phyloP scores from a whole-genome alignment of 1,140 invertebrate species.

The Colletes latitarsis region DNA sequence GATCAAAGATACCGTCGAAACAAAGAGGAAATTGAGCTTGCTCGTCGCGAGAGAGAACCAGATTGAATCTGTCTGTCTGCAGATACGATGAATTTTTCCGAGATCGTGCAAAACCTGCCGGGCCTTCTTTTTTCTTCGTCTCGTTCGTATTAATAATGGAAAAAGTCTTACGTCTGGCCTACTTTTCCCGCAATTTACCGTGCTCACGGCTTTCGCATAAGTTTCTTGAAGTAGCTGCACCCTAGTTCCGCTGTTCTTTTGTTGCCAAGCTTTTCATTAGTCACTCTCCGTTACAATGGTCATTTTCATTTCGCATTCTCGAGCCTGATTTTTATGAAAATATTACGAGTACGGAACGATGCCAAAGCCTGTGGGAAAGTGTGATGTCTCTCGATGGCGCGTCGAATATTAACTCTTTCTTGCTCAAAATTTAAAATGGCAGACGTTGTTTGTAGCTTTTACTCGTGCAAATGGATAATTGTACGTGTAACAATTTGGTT shows the following conservation, averaged over 20 bases:
- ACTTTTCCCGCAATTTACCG: constrained; percentile 30
- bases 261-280: constrained; percentile 28
- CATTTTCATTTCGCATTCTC: not conserved
- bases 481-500: no score
- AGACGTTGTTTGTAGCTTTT: no score
- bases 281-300: not conserved
- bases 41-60: no score
- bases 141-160: constrained; percentile 39
- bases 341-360: not conserved
- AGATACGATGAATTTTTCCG: not conserved
- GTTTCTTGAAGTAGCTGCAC: constrained; percentile 12
- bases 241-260: constrained; percentile 32
- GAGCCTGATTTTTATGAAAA: not conserved
- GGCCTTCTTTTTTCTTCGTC: not conserved
- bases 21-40: no score
- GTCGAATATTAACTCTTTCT: no score
- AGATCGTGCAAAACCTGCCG: not conserved
- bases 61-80: no score
- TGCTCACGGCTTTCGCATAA: constrained; percentile 30
- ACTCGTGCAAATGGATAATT: no score
- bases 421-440: no score
- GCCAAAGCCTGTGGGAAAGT: not conserved
- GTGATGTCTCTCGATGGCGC: not conserved
- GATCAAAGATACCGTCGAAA: no score
- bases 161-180: constrained; percentile 31